These are phyloP conservation scores for Pipra filicauda DNA, from an alignment of 2,113 vertebrate genomes.

Conservation along the genomic window DNA sequence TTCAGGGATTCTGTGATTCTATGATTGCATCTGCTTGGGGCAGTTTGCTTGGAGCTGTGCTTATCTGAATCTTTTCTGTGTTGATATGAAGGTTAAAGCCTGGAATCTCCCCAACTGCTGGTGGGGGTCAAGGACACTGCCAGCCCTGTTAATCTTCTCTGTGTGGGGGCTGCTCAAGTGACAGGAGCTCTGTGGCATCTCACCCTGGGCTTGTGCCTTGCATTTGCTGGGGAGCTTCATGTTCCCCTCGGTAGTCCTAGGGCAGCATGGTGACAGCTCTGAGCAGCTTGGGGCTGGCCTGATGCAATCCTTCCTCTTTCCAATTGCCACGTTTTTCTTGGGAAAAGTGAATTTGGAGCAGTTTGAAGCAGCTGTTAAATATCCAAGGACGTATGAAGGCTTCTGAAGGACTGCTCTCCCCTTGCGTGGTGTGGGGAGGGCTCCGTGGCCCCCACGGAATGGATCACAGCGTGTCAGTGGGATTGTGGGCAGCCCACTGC, in stretches of 20 bases:
- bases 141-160: background rate
- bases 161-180: background rate
- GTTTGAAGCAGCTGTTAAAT: background rate
- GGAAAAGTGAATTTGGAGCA: background rate
- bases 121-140: background rate
- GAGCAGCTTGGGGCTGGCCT: background rate
- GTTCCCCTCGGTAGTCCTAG: background rate
- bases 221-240: background rate
- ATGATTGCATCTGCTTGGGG: background rate
- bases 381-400: background rate
- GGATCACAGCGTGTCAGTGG: accelerated
- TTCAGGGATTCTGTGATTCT: background rate
- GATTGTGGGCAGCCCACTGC: background rate
- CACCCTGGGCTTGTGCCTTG: background rate
- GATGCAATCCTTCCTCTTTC: background rate
- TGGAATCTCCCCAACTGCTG: background rate
- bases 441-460: background rate
- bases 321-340: accelerated
- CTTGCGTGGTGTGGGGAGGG: accelerated
- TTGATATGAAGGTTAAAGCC: background rate
- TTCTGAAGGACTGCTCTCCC: background rate
- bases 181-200: background rate
- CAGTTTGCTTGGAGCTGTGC: background rate
- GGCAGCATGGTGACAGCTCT: background rate
- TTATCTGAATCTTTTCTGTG: background rate